A percentile compares a stretch with the other conserved stretches of the same genome.
phyloP scores from a whole-genome alignment of 2,888 invertebrate species.

The Drosophila rubida region DNA sequence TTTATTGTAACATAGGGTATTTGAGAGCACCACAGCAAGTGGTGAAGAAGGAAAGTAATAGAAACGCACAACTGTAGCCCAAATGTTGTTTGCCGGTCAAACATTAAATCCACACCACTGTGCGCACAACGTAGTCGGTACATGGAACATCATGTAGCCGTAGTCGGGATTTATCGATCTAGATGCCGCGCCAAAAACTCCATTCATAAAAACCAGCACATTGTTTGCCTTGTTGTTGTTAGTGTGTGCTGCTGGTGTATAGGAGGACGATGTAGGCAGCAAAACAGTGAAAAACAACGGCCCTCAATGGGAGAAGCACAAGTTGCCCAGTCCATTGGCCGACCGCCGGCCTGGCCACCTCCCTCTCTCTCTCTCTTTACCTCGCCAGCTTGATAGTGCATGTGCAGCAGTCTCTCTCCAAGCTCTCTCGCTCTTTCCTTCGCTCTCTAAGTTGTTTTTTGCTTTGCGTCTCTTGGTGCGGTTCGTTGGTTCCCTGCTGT shows the following conservation, averaged over 20 bases:
- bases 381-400: slow-evolving; percentile 51
- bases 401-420: slow-evolving; percentile 57
- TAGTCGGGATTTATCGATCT: slow-evolving; percentile 84
- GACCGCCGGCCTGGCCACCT: neutral
- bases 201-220: slow-evolving; percentile 85
- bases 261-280: slow-evolving; percentile 61
- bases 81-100: neutral
- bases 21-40: too few species aligned
- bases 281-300: slow-evolving; percentile 55
- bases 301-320: slow-evolving; percentile 43
- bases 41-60: too few species aligned
- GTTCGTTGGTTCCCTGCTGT: slow-evolving; percentile 29
- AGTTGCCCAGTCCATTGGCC: slow-evolving; percentile 19
- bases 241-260: slow-evolving; percentile 22
- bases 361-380: neutral
- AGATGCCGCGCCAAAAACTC: slow-evolving; percentile 82
- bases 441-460: slow-evolving; percentile 14
- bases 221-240: slow-evolving; percentile 70
- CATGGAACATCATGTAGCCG: slow-evolving; percentile 73
- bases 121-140: slow-evolving; percentile 42
- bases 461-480: slow-evolving; percentile 19
- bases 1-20: too few species aligned
- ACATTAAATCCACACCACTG: slow-evolving; percentile 46
- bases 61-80: neutral
- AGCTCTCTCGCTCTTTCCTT: slow-evolving; percentile 2